These are phyloP conservation scores for Odontesthes bonariensis DNA, from an alignment of 2,113 vertebrate genomes.

Conservation along the genomic window DNA sequence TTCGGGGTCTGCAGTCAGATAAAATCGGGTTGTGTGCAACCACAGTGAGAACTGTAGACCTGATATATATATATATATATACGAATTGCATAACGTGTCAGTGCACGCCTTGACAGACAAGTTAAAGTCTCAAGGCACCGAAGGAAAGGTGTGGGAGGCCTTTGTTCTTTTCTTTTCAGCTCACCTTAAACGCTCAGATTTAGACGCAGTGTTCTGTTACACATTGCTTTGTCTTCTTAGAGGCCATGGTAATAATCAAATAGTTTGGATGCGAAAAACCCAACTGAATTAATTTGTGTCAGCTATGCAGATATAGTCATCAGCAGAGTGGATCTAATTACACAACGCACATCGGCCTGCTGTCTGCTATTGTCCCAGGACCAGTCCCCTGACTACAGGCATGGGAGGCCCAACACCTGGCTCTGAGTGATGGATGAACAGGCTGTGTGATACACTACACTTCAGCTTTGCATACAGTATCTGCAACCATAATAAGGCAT, in stretches of 20 bases:
- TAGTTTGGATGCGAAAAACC: constrained; percentile 15
- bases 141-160: constrained; percentile 30
- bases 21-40: constrained; percentile 1
- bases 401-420: constrained; percentile 60
- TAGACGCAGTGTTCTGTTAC: not conserved
- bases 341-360: constrained; percentile 55
- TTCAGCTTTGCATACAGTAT: constrained; percentile 2
- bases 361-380: constrained; percentile 64
- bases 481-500: constrained; percentile 5
- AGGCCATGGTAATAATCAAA: not conserved
- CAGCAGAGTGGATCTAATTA: constrained; percentile 60
- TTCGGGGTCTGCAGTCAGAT: not conserved
- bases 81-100: constrained; percentile 45
- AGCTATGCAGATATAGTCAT: constrained; percentile 23
- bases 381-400: constrained; percentile 31
- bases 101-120: constrained; percentile 37
- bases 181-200: constrained; percentile 9
- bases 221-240: not conserved
- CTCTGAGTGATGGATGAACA: constrained; percentile 24
- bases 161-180: constrained; percentile 22
- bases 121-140: constrained; percentile 10
- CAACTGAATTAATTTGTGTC: constrained; percentile 41
- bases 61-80: not conserved
- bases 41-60: not conserved
- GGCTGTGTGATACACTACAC: not conserved